Conservation (phyloP, 2,888 invertebrate genomes). For the Lepidochrysops patricia region DNA sequence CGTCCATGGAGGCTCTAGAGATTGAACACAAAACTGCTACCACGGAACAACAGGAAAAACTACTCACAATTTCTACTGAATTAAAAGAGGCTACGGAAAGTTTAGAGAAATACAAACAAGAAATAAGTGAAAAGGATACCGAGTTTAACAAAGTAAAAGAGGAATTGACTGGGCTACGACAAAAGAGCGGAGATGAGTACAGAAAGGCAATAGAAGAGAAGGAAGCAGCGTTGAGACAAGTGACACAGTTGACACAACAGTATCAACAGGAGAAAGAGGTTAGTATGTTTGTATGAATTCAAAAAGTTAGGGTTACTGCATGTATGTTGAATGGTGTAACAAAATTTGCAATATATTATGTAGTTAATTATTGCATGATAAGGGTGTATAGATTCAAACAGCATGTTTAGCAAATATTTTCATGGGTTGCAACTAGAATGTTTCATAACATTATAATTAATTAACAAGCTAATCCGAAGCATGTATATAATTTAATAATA, state of each 20-base stretch:
- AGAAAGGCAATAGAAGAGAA: conserved; percentile 53
- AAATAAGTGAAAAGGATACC: conserved; percentile 47
- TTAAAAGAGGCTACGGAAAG: conserved; percentile 53
- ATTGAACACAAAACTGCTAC: conserved; percentile 60
- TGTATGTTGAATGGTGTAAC: background rate
- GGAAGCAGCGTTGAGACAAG: conserved; percentile 47
- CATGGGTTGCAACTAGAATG: background rate
- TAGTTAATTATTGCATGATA: background rate
- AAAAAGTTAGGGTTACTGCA: conserved; percentile 13
- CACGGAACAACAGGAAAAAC: conserved; percentile 55
- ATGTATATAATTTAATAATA: background rate
- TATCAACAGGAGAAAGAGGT: conserved; percentile 62
- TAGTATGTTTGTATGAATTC: conserved; percentile 29
- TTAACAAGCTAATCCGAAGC: background rate
- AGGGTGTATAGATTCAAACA: background rate
- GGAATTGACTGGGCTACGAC: conserved; percentile 47
- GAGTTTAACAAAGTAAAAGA: conserved; percentile 52
- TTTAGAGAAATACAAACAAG: conserved; percentile 44
- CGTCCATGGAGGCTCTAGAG: conserved; percentile 56
- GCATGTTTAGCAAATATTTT: background rate
- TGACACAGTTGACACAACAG: conserved; percentile 44
- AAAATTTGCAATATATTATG: background rate
- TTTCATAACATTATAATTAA: background rate
- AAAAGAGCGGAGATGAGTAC: conserved; percentile 56
- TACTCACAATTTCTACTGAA: conserved; percentile 45